Base-by-base conservation (phyloP, 1,140 invertebrate genomes). In the Papilio dardanus region DNA sequence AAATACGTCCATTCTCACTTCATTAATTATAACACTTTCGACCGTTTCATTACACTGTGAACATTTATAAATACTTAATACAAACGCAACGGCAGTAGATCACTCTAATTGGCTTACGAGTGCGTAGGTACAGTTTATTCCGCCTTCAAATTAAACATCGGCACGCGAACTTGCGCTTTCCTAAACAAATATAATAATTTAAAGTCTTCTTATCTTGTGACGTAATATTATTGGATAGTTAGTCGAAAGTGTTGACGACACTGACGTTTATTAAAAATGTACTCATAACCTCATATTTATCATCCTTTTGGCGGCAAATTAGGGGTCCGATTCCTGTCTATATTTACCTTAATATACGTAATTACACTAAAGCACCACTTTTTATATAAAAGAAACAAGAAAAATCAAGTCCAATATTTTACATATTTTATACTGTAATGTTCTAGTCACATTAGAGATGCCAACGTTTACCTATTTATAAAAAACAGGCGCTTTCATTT, bases 1-100 rank as follows among this genome's bases (percentile, higher is more conserved):
- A 71, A 46, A 71, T 14, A 28, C 40, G 31, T 73, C 21, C 46
- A 73, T 73, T 79, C 86, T 84, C 88, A 92, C 88, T 85, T 88
- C 86, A 89, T 92, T 90, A 92, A 88, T 87, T 84, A 88, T 81
- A 83, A 85, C 80, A 82, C 86, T 86, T 86, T 84, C 77, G 82
- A 77, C 78, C 75, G 79, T 90, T 90, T 89, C 84, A 87, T 87
- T 83, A 89, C 85, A 86, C 78, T 83, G 84, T 79, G 78, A 77
- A 80, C 86, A 84, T 86, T 85, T 86, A 89, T 89, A 86, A 86
- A 86, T 86, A 86, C 79, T 86, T 88, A 82, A 88, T 87, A 84
- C 78, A 76, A 86, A 80, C 76, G 79, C 79, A 76, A 78, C 74
- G 80, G 83, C 75, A 78, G 78, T 91, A 90, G 85, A 91, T 91